Evolutionary conservation across 2,888 invertebrate species (phyloP).

Genomic region (Lasioglossum marginatum): DNA sequence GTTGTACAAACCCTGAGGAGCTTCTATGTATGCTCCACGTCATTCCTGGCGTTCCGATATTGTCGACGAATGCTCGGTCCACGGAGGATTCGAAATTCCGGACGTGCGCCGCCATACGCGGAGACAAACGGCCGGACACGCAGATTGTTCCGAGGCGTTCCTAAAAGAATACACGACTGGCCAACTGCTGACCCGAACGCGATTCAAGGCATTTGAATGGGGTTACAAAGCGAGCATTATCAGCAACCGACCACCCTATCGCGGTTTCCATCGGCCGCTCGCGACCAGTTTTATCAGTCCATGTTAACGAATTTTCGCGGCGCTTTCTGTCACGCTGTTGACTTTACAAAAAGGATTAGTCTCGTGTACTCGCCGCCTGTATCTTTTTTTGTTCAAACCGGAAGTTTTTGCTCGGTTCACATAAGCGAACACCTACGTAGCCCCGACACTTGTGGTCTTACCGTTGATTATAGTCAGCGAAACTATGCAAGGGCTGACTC

Average conservation of each 20-base stretch:
- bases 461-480: not conserved
- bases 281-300: constrained; percentile 17
- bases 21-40: constrained; percentile 23
- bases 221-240: constrained; percentile 30
- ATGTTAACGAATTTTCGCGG: not conserved
- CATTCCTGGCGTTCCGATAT: constrained; percentile 66
- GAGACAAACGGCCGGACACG: constrained; percentile 62
- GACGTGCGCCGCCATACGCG: constrained; percentile 28
- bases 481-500: not conserved
- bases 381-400: not conserved
- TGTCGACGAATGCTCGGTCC: constrained; percentile 43
- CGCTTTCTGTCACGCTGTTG: not conserved
- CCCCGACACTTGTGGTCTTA: not conserved
- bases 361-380: not conserved
- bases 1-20: constrained; percentile 20
- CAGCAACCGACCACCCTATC: not conserved
- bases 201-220: constrained; percentile 28
- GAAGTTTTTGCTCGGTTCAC: not conserved
- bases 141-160: constrained; percentile 45
- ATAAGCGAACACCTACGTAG: not conserved
- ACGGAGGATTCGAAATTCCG: constrained; percentile 64
- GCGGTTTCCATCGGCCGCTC: not conserved
- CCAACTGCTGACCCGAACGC: constrained; percentile 17
- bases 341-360: constrained; percentile 23
- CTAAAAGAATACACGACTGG: constrained; percentile 34